phyloP scores from a whole-genome alignment of 2,888 invertebrate genomes.

The Tipula helvola region DNA sequence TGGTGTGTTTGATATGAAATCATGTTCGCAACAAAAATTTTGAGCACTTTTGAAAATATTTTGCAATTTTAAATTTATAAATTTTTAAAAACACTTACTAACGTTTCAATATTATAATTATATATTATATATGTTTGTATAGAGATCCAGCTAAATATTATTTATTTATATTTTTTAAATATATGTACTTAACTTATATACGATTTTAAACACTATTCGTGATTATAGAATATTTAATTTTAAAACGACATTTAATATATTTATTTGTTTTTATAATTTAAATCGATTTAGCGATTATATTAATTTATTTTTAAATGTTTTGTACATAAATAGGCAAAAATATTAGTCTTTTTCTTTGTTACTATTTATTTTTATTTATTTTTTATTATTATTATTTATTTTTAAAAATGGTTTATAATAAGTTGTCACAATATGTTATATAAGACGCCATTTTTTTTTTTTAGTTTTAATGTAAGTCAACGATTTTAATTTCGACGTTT shows the following conservation, averaged over 20 bases:
- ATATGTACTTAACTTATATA: background rate
- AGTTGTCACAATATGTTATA: background rate
- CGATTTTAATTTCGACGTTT: background rate
- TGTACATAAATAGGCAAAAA: constrained; percentile 10
- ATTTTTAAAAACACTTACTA: background rate
- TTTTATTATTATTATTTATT: background rate
- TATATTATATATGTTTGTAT: background rate
- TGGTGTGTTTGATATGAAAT: background rate
- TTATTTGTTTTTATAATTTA: background rate
- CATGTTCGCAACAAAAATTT: background rate
- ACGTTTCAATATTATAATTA: background rate
- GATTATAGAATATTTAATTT: background rate
- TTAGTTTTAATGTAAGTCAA: background rate
- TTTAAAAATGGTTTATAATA: background rate
- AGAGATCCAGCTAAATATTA: background rate
- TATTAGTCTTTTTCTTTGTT: constrained; percentile 9
- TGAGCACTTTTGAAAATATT: background rate
- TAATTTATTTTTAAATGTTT: background rate
- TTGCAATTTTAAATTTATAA: background rate
- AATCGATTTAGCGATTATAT: background rate
- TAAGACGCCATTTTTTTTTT: background rate
- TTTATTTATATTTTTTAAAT: background rate
- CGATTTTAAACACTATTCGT: background rate
- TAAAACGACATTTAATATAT: background rate
- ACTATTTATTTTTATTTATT: background rate